A percentile compares a stretch with the other conserved stretches of the same genome.
Evolutionary conservation across 2,797 vertebrate genomes (phyloP).

Genomic region (Uromys caudimaculatus): DNA sequence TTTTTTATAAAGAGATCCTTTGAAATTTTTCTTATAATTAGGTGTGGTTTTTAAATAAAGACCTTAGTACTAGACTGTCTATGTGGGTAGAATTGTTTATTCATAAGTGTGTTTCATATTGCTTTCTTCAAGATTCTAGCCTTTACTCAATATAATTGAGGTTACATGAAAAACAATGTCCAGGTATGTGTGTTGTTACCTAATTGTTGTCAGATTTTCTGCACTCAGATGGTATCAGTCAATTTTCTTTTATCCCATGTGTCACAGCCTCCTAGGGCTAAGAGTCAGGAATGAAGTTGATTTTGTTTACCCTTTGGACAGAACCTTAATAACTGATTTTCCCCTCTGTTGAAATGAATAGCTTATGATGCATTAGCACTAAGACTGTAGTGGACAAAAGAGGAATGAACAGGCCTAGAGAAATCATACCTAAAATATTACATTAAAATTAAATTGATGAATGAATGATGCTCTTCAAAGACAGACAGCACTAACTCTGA

Average conservation of each 20-base stretch:
- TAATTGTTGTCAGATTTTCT: slow-evolving; percentile 21
- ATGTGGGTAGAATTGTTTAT: not conserved
- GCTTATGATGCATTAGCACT: not conserved
- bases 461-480: not conserved
- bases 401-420: not conserved
- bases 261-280: not conserved
- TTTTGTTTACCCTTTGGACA: slow-evolving; percentile 40
- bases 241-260: not conserved
- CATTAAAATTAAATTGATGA: not conserved
- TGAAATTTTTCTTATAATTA: not conserved
- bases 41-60: not conserved
- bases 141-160: not conserved
- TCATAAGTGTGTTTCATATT: not conserved
- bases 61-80: not conserved
- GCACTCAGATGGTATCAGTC: not conserved
- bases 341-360: not conserved
- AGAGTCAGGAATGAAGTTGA: not conserved
- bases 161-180: not conserved
- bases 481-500: not conserved
- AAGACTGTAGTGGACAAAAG: not conserved
- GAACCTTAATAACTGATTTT: slow-evolving; percentile 31
- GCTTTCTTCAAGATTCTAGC: not conserved
- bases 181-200: not conserved
- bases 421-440: slow-evolving; percentile 42
- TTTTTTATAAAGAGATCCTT: not conserved